phyloP scores from a whole-genome alignment of 53 echinoderm and acorn worm genomes.

The Paelopatides confundens region DNA sequence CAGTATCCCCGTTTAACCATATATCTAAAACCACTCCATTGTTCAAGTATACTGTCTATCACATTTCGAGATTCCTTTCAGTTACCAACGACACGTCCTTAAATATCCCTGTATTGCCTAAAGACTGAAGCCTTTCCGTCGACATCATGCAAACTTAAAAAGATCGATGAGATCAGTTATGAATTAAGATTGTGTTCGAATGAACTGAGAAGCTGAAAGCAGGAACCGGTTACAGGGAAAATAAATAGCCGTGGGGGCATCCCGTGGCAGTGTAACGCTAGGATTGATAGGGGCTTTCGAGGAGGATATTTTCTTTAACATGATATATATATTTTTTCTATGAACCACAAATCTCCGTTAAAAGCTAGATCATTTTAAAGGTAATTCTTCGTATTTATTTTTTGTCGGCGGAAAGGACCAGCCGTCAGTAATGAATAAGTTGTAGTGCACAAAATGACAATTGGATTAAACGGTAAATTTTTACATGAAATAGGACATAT shows the following conservation, averaged over 20 bases:
- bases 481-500: conserved; percentile 17
- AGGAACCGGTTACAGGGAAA: conserved; percentile 17
- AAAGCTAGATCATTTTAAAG: conserved; percentile 26
- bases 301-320: neutral
- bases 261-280: conserved; percentile 2
- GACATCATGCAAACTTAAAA: conserved; percentile 18
- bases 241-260: conserved; percentile 15
- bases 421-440: neutral
- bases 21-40: conserved; percentile 22
- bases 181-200: conserved; percentile 35
- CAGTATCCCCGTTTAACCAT: conserved; percentile 27
- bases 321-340: no score
- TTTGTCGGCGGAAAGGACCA: neutral
- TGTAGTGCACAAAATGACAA: conserved; percentile 3
- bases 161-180: conserved; percentile 35
- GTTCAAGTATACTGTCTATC: conserved; percentile 27
- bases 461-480: conserved; percentile 14
- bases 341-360: conserved; percentile 14
- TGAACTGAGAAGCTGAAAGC: conserved; percentile 11
- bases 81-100: conserved; percentile 18
- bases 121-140: conserved; percentile 27
- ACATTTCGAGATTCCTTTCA: neutral
- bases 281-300: conserved; percentile 6
- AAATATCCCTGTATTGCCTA: conserved; percentile 35
- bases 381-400: neutral